phyloP scores from a whole-genome alignment of 2,113 vertebrate genomes.

The Sminthopsis crassicaudata region DNA sequence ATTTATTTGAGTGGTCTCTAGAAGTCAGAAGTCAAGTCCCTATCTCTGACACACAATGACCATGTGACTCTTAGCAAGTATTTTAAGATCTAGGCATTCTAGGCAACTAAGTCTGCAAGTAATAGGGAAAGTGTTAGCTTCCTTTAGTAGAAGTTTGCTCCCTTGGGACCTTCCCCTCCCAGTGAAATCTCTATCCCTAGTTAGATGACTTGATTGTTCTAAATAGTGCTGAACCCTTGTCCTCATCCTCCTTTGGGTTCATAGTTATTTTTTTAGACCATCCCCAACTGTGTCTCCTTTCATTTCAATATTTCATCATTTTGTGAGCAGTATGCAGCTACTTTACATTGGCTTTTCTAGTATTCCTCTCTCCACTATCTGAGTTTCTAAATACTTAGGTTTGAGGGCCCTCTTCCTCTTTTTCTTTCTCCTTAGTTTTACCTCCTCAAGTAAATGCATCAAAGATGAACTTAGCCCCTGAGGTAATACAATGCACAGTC shows the following conservation, averaged over 20 bases:
- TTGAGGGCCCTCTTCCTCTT: not conserved
- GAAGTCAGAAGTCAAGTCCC: not conserved
- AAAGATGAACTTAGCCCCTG: slow-evolving; percentile 63
- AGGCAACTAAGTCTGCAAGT: not conserved
- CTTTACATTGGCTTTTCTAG: not conserved
- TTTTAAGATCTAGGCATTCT: not conserved
- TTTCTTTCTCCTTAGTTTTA: slow-evolving; percentile 50
- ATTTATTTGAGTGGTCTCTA: not conserved
- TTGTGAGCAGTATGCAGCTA: not conserved
- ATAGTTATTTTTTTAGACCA: not conserved
- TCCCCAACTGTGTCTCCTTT: not conserved
- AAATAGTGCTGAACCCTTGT: slow-evolving; percentile 58
- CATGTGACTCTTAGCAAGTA: not conserved
- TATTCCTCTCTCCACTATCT: not conserved
- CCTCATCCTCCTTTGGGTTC: not conserved
- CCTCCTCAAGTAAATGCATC: slow-evolving; percentile 67
- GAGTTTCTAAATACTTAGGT: not conserved
- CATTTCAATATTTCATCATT: slow-evolving; percentile 30
- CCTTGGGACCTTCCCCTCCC: not conserved
- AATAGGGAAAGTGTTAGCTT: not conserved
- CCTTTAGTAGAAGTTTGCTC: not conserved
- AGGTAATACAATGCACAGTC: slow-evolving; percentile 60
- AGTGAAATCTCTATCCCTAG: not conserved
- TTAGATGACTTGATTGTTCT: slow-evolving; percentile 68
- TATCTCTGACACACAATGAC: not conserved